These are phyloP conservation scores for Atractosteus spatula DNA, from an alignment of 2,113 vertebrate genomes.

Conservation along the genomic window DNA sequence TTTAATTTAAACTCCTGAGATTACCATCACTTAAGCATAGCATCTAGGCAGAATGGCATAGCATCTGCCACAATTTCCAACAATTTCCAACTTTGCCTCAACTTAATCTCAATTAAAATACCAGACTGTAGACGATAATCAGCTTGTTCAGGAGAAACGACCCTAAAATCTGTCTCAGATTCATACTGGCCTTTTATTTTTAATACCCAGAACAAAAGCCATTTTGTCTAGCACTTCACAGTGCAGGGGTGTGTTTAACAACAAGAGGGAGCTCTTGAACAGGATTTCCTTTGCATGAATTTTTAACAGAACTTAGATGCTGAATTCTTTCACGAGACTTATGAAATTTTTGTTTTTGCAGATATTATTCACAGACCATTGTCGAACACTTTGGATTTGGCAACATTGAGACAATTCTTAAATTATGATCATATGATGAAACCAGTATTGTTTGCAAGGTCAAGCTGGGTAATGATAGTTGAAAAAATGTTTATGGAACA, in stretches of 20 bases:
- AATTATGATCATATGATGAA: too few relatives aligned
- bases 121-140: slow-evolving; percentile 42
- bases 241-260: too few relatives aligned
- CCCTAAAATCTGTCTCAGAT: slow-evolving; percentile 27
- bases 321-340: too few relatives aligned
- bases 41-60: slow-evolving; percentile 9
- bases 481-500: not conserved
- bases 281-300: too few relatives aligned
- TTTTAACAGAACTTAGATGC: too few relatives aligned
- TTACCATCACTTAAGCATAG: not conserved
- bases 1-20: slow-evolving; percentile 8
- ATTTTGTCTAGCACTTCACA: slow-evolving; percentile 20
- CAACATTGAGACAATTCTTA: too few relatives aligned
- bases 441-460: too few relatives aligned
- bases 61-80: not conserved
- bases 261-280: too few relatives aligned
- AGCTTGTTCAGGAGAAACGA: slow-evolving; percentile 40
- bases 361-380: too few relatives aligned
- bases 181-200: slow-evolving; percentile 23
- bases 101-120: slow-evolving; percentile 28
- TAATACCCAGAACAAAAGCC: slow-evolving; percentile 30
- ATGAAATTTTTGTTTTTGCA: too few relatives aligned
- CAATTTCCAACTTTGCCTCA: slow-evolving; percentile 11
- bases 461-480: not conserved
- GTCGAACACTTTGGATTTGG: too few relatives aligned